Percentiles rank a stretch among this genome's conserved stretches.
Conservation (phyloP, 2,888 invertebrate species). For the Thereva nobilitata region DNA sequence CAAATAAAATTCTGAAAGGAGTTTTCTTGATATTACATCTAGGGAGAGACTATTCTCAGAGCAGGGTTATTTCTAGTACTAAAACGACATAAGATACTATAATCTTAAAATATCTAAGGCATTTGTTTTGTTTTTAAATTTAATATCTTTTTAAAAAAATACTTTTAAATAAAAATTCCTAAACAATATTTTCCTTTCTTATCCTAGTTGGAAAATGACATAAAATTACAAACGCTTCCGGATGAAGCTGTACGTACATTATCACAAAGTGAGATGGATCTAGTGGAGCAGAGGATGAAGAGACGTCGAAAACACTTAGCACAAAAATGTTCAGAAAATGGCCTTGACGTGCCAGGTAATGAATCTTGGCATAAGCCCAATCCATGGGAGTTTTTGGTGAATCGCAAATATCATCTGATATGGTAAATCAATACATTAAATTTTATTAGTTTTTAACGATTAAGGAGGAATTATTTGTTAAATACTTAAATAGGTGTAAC, state of each 20-base stretch:
- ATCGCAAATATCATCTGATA: constrained; percentile 77
- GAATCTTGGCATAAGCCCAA: constrained; percentile 67
- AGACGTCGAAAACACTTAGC: constrained; percentile 53
- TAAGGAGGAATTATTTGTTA: too few species aligned
- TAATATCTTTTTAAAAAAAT: not conserved
- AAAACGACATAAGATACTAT: too few species aligned
- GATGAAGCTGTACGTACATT: constrained; percentile 56
- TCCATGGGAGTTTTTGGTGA: constrained; percentile 84
- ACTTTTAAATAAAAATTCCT: not conserved
- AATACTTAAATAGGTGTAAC: constrained; percentile 65
- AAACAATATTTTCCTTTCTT: constrained; percentile 1
- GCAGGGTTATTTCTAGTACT: too few species aligned
- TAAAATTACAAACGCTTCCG: constrained; percentile 55
- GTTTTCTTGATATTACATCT: too few species aligned
- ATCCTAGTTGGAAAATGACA: constrained; percentile 56
- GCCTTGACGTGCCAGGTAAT: constrained; percentile 55
- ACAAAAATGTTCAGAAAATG: constrained; percentile 56
- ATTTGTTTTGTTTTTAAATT: not conserved
- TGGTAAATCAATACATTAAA: constrained; percentile 62
- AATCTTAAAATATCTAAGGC: too few species aligned
- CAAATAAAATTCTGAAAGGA: too few species aligned
- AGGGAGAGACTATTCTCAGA: too few species aligned
- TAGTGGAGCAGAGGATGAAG: constrained; percentile 57
- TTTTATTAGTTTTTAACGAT: constrained; percentile 1
- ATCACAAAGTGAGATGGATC: constrained; percentile 55